Evolutionary conservation across 2,113 vertebrate genomes (phyloP), one percentile per base, ranked within the genome.

Genomic region (Manacus vitellinus): DNA sequence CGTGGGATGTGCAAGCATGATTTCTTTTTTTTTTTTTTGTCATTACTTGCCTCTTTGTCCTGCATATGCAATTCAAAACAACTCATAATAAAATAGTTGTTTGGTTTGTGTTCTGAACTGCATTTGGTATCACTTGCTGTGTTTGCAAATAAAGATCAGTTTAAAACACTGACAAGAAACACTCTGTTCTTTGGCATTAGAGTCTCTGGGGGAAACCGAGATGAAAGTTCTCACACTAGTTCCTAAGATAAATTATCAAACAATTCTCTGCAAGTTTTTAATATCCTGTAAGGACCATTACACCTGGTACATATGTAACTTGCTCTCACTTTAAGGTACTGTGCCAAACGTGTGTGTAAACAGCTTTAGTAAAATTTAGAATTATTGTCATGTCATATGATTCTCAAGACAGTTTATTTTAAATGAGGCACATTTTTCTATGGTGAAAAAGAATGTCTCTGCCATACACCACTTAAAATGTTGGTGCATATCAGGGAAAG

Each of bases 111-210:
- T 89, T 91, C 75, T 37, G 58, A 96, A 88, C 33, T 70, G 61
- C 37, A 37, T 39, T 87, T 59, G 93, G 81, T 33, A 83, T 95
- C 79, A 59, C 87, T 92, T 14, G 11, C 77, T 92, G 33, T 86
- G 62, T 92, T 92, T 95, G 88, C 92, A 94, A 97, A 95, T 94
- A 89, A 37, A 85, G 46, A 96, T 79, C 74, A 27, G 68, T 84
- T 65, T 87, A 89, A 94, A 93, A 59, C 30, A 54, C 43, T 92
- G 95, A 75, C 75, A 95, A 85, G 88, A 93, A 89, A 86, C 90
- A 93, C 93, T 81, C 72, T 93, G 79, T 94, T 89, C 84, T 89
- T 80, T 92, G 93, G 75, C 54, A 82, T 92, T 91, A 71, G 54
- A 67, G 47, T 68, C 75, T 56, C 71, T 77, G 63, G 54, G 89